These are phyloP conservation scores for Aurelia sp. DNA, from an alignment of 30 jellyfish, hydroid and myxozoan genomes.

Conservation along the genomic window DNA sequence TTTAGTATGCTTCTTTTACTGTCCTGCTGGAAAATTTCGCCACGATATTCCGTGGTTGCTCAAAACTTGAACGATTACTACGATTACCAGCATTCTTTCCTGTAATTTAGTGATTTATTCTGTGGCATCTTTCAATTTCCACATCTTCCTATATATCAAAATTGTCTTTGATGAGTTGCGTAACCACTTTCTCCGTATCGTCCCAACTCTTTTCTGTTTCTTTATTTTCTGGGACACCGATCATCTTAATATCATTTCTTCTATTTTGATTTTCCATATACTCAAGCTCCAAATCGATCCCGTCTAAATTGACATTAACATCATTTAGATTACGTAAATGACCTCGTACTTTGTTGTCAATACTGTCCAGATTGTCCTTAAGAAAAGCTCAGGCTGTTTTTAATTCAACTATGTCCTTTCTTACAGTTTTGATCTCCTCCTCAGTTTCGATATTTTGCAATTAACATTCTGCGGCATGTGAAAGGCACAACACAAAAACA, in stretches of 20 bases:
- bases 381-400: neutral
- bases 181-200: too few species aligned
- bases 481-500: too few species aligned
- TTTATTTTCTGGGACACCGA: neutral
- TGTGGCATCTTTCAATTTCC: constrained; percentile 20
- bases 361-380: neutral
- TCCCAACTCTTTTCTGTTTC: too few species aligned
- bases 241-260: constrained; percentile 2
- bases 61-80: neutral
- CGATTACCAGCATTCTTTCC: neutral
- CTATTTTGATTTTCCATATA: constrained; percentile 6
- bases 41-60: constrained; percentile 19
- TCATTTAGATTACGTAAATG: neutral
- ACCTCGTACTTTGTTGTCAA: constrained; percentile 20
- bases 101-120: neutral
- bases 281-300: constrained; percentile 9
- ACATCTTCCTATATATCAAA: neutral
- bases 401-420: too few species aligned
- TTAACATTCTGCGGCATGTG: too few species aligned
- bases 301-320: constrained; percentile 13
- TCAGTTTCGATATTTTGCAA: too few species aligned
- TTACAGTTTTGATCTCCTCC: too few species aligned
- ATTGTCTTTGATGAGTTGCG: too few species aligned
- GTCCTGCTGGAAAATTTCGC: constrained; percentile 13
- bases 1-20: neutral